phyloP scores from a whole-genome alignment of 92 coral and sea anemone genomes.

The Palythoa grandis region DNA sequence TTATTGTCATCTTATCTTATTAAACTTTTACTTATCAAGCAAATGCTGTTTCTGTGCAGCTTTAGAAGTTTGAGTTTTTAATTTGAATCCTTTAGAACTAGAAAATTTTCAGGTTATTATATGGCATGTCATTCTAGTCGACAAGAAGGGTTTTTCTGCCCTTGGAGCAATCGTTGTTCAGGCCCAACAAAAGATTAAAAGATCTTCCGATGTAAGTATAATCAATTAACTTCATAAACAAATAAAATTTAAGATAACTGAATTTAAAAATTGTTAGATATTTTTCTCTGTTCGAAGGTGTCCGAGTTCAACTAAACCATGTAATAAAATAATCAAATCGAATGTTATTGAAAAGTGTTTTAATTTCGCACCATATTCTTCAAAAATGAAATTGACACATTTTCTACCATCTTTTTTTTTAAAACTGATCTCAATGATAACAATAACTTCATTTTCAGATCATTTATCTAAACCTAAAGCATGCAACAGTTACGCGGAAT shows the following conservation, averaged over 20 bases:
- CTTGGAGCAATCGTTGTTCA: not conserved
- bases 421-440: too few species aligned
- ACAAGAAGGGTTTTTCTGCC: not conserved
- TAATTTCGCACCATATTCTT: too few species aligned
- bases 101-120: not conserved
- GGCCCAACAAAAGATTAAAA: not conserved
- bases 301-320: not conserved
- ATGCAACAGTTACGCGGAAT: too few species aligned
- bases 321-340: too few species aligned
- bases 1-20: slow-evolving; percentile 25
- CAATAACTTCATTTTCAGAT: too few species aligned
- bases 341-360: too few species aligned
- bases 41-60: not conserved
- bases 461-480: too few species aligned
- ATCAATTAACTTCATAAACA: not conserved
- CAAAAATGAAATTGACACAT: too few species aligned
- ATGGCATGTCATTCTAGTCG: not conserved
- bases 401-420: too few species aligned
- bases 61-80: not conserved
- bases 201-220: slow-evolving; percentile 18
- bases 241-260: not conserved
- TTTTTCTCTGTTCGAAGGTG: not conserved
- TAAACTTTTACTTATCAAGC: slow-evolving; percentile 24
- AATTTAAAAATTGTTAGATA: not conserved
- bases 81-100: not conserved